These are phyloP conservation scores for Adela reaumurella DNA, from an alignment of 2,888 invertebrate genomes.

Conservation along the genomic window DNA sequence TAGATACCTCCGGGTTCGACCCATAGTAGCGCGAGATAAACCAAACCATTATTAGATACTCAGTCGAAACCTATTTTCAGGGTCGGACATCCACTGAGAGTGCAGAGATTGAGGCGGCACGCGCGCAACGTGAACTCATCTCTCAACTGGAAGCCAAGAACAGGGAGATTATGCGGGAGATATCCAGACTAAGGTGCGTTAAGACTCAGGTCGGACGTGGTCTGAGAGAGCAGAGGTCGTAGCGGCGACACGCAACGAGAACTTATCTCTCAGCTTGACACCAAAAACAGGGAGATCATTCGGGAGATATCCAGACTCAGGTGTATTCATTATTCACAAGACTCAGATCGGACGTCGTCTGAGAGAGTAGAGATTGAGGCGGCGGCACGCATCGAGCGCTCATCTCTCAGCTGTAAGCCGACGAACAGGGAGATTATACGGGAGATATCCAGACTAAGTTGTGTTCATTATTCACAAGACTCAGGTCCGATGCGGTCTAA, in stretches of 20 bases:
- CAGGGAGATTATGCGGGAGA: slow-evolving; percentile 93
- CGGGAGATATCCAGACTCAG: slow-evolving; percentile 86
- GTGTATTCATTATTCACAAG: too few species aligned
- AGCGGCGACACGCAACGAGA: slow-evolving; percentile 87
- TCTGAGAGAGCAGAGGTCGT: slow-evolving; percentile 72
- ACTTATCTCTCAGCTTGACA: slow-evolving; percentile 87
- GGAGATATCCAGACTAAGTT: too few species aligned
- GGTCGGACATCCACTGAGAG: slow-evolving; percentile 64
- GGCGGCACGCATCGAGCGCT: slow-evolving; percentile 86
- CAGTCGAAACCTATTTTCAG: too few species aligned
- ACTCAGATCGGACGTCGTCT: slow-evolving; percentile 67
- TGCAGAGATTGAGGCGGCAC: slow-evolving; percentile 79
- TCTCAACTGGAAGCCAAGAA: slow-evolving; percentile 92
- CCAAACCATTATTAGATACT: neutral
- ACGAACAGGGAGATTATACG: slow-evolving; percentile 95
- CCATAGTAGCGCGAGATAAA: neutral
- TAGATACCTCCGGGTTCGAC: neutral
- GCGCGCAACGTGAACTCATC: slow-evolving; percentile 87
- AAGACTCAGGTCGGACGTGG: slow-evolving; percentile 65
- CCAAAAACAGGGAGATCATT: slow-evolving; percentile 95
- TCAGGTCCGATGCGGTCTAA: too few species aligned
- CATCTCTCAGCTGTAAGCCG: slow-evolving; percentile 88
- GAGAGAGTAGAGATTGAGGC: slow-evolving; percentile 73
- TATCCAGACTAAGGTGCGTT: slow-evolving; percentile 84
- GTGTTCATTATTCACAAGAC: too few species aligned